A percentile compares a stretch with the other conserved stretches of the same genome.
These are phyloP conservation scores for Nothoprocta perdicaria DNA, from an alignment of 2,113 vertebrate species.

Conservation along the genomic window DNA sequence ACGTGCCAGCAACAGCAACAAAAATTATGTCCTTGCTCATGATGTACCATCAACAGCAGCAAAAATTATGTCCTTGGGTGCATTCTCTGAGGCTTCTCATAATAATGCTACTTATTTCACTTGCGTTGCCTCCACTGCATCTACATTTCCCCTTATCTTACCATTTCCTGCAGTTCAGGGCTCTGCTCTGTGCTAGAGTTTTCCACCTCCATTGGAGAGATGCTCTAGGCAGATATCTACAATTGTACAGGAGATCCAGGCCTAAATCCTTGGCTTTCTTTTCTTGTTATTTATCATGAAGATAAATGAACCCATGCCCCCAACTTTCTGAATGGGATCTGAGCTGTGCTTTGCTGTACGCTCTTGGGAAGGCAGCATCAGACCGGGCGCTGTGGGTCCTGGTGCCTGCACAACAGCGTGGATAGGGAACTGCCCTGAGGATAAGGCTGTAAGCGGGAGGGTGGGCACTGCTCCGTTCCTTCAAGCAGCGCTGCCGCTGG, in stretches of 20 bases:
- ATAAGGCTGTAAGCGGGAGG: not conserved
- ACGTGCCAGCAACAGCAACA: too few species aligned
- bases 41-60: too few species aligned
- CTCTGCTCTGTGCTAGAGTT: accelerated
- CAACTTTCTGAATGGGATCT: not conserved
- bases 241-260: not conserved
- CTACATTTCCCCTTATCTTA: not conserved
- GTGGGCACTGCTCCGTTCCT: not conserved
- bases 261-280: not conserved
- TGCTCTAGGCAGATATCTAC: not conserved
- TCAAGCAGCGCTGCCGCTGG: not conserved
- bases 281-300: not conserved
- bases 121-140: too few species aligned
- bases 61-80: too few species aligned
- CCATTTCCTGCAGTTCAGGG: accelerated
- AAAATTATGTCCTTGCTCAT: too few species aligned
- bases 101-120: not conserved
- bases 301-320: accelerated
- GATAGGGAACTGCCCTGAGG: accelerated
- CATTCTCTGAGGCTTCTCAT: too few species aligned
- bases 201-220: not conserved
- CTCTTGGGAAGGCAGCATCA: not conserved
- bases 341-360: accelerated
- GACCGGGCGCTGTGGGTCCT: not conserved
- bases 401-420: accelerated